Evolutionary conservation across 2,797 vertebrate species (phyloP), one percentile per base, ranked within the genome.

Genomic region (Crenuchus spilurus): DNA sequence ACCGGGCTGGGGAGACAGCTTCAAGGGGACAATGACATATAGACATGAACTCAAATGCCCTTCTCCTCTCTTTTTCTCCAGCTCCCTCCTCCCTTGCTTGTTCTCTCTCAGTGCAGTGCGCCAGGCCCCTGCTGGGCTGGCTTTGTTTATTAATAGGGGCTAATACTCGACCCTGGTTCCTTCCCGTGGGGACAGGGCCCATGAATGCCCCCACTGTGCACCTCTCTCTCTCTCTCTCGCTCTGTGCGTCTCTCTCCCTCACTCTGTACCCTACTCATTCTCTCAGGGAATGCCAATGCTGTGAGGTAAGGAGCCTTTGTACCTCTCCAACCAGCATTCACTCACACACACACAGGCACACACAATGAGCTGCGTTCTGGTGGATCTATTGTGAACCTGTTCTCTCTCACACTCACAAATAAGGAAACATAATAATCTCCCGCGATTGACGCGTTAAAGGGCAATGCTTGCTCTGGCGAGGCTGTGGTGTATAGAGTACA

Each of bases 111-210:
- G 55, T 77, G 69, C 75, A 75, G 65, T 72, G 60, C 77, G 67
- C 70, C 70, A 80, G 71, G 75, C 64, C 77, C 78, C 80, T 65
- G 72, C 81, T 80, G 81, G 76, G 80, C 72, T 70, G 80, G 72
- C 83, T 86, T 84, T 84, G 83, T 85, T 80, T 85, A 79, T 83
- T 81, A 86, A 83, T 83, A 84, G 80, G 78, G 77, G 79, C 78
- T 83, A 86, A 85, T 82, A 84, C 83, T 84, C 76, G 62, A 84
- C 82, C 82, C 76, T 76, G 79, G 79, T 77, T 77, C 82, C 79
- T 81, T 79, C 81, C 83, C 75, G 63, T 78, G 80, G 75, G 82
- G 82, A 79, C 76, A 58, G 77, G 75, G 74, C 71, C 69, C 26
- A 78, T 84, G 79, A 84, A 80, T 84, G 79, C 77, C 80, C 79